Evolutionary conservation across 64 coral and sea anemone species (phyloP), one percentile per base, ranked within the genome.

Genomic region (Porites australiensis): DNA sequence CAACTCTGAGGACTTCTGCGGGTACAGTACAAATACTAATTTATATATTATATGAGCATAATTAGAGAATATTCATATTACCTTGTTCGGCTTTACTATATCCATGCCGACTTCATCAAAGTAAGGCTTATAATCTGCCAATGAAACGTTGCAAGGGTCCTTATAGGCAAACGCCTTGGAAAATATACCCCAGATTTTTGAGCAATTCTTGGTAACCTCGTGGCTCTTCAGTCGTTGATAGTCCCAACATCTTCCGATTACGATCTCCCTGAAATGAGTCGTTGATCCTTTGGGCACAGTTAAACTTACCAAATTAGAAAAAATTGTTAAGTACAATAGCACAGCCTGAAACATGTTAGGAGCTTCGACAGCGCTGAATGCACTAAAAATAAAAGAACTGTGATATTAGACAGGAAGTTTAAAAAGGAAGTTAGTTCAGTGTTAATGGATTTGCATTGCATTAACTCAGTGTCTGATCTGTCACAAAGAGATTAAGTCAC

Each of bases 71-170:
- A 57, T 57, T 57, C 12, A 12, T 12, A 57, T 50, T 68, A 84
- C 81, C 81, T 84, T 84, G 12, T 84, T 67, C 62, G 18, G 61
- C 46, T 68, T 84, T 7, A 84, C 81, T 12, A 45, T 84, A 48
- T 84, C 81, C 81, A 84, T 84, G 61, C 81, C 81, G 46, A 84
- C 63, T 84, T 67, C 81, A 6, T 84, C 81, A 50, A 84, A 84
- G 63, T 50, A 84, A 5, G 81, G 45, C 18, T 22, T 8, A 11
- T 84, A 84, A 68, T 84, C 63, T 51, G 43, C 8, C 45, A 69
- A 84, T 51, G 44, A 51, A 50, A 46, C 69, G 8, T n/a, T 68
- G 19, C 81, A 84, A 6, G 63, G 63, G 19, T 84, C 81, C 45
- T 84, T 84, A 47, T 21, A 23, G 15, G 81, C 81, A 20, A 84